A percentile compares a stretch with the other conserved stretches of the same genome.
These are phyloP conservation scores for Sebastes kiyomatsui DNA, from an alignment of 2,797 vertebrate genomes.

Conservation along the genomic window DNA sequence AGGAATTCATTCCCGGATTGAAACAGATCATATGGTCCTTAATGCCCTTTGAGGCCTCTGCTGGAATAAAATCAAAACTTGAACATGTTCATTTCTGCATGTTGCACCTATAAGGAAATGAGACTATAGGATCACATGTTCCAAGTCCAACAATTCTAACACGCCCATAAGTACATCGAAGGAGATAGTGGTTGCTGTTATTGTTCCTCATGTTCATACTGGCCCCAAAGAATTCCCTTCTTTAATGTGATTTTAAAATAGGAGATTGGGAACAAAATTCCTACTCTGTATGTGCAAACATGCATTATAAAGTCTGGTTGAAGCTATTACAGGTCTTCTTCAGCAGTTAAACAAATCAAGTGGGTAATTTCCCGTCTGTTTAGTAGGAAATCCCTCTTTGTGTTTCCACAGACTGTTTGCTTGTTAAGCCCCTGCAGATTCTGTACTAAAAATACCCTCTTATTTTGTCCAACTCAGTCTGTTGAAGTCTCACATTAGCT, in stretches of 20 bases:
- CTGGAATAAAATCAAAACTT: too few relatives aligned
- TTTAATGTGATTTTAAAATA: neutral
- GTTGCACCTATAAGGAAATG: neutral
- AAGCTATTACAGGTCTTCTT: neutral
- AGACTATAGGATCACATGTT: neutral
- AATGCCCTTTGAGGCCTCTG: too few relatives aligned
- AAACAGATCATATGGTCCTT: too few relatives aligned
- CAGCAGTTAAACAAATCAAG: neutral
- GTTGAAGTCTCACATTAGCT: neutral
- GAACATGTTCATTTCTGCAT: neutral
- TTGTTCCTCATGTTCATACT: neutral
- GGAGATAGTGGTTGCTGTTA: neutral
- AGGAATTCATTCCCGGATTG: accelerated
- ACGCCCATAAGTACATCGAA: neutral
- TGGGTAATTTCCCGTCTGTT: neutral
- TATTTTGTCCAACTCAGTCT: neutral
- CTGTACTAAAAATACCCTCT: neutral
- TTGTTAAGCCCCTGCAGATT: neutral
- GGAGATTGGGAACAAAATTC: neutral
- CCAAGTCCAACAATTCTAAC: neutral
- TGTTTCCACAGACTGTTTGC: neutral
- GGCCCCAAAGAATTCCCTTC: neutral
- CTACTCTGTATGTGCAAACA: neutral
- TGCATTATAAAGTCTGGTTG: neutral
- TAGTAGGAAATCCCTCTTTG: neutral